A percentile compares a stretch with the other conserved stretches of the same genome.
Conservation (phyloP, 2,113 vertebrate genomes). For the Perccottus glenii region DNA sequence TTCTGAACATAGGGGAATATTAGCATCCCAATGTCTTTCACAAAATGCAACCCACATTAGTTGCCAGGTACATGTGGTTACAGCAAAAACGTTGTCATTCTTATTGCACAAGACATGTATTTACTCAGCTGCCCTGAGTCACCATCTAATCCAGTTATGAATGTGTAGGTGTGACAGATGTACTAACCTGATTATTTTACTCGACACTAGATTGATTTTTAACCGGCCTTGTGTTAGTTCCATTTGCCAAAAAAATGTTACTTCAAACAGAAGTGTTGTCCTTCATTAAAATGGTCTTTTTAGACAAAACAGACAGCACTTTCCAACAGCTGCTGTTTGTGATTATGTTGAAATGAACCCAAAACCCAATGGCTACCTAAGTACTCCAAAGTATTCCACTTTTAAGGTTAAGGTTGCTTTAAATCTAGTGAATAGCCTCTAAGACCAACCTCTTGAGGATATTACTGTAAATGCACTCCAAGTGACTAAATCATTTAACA, state of each 20-base stretch:
- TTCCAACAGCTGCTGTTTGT: no score
- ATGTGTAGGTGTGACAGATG: constrained; percentile 21
- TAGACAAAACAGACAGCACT: no score
- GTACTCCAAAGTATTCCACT: constrained; percentile 28
- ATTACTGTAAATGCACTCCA: constrained; percentile 77
- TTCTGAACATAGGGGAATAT: background rate
- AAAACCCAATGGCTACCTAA: no score
- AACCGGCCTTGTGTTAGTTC: constrained; percentile 5
- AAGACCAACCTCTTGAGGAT: constrained; percentile 67
- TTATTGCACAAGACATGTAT: constrained; percentile 50
- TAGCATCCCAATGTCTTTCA: background rate
- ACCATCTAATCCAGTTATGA: constrained; percentile 40
- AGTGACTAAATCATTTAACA: constrained; percentile 77
- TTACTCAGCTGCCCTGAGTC: constrained; percentile 44
- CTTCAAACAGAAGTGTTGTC: no score
- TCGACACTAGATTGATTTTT: constrained; percentile 22
- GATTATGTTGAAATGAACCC: no score
- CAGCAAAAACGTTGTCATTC: constrained; percentile 27
- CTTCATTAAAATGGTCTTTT: no score
- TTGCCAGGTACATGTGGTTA: constrained; percentile 19
- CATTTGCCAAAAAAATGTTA: constrained; percentile 24
- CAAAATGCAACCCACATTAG: background rate
- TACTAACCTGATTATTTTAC: constrained; percentile 48
- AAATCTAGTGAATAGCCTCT: constrained; percentile 63
- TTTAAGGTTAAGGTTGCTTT: constrained; percentile 65